Evolutionary conservation across 2,888 invertebrate genomes (phyloP), one percentile per base, ranked within the genome.

Genomic region (Desoria tigrina): DNA sequence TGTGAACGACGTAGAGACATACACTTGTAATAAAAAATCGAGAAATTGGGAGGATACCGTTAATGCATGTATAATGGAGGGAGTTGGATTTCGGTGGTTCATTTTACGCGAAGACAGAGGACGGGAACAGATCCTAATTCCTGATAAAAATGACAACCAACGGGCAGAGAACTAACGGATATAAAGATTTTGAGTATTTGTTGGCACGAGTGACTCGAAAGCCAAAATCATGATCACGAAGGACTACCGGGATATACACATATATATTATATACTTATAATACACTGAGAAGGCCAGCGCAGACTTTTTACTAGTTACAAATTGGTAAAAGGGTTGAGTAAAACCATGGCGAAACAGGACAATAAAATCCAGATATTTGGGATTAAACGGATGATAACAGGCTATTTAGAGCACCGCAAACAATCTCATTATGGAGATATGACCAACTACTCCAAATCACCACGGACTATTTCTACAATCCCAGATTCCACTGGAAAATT

Each of bases 381-480:
- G 72, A 72, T 72, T 72, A 72, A 72, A 72, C 56, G 70, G 70
- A 72, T 72, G 72, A 72, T 70, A 72, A 69, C 65, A 72, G 68
- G 64, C 69, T 66, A 63, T 72, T 72, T 68, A 53, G 64, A 68
- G 59, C 60, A 65, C 70, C 69, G 68, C 66, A 70, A 72, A 70
- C 72, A 68, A 68, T 70, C 70, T 72, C 66, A 72, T 72, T 72
- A 72, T 72, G 69, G 63, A 72, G 69, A 72, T 69, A 72, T 72
- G 72, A 69, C 66, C 71, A 66, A 68, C 70, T 63, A 63, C 21
- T 57, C 39, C 42, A 42, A n/a, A n/a, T n/a, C n/a, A n/a, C n/a
- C n/a, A n/a, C n/a, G n/a, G 21, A 67, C 65, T 67, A 60, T 23
- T 62, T 68, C 56, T 54, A 42, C 54, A 28, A 55, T 24, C 16